phyloP scores from a whole-genome alignment of 2,113 vertebrate species.

The Gopherus evgoodei region DNA sequence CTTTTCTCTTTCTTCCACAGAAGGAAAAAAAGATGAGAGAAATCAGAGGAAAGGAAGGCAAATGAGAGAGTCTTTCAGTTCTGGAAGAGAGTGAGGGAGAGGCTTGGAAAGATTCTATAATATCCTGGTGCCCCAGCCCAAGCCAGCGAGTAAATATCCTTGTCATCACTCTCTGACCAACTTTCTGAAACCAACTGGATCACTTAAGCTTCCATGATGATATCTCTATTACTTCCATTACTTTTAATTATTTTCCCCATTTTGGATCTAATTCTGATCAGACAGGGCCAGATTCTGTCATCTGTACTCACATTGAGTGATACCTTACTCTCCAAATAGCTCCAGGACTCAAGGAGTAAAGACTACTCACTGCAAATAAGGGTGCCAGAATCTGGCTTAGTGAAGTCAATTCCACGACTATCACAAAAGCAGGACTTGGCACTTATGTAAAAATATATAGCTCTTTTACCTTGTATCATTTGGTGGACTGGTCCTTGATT shows the following conservation, averaged over 20 bases:
- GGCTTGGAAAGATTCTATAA: not conserved
- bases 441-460: not conserved
- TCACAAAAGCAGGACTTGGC: not conserved
- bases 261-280: not conserved
- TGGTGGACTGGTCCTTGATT: not conserved
- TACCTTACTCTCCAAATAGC: not conserved
- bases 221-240: not conserved
- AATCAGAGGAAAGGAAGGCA: not conserved
- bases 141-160: not conserved
- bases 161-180: fast-evolving
- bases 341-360: not conserved
- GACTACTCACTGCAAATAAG: fast-evolving
- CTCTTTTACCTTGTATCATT: not conserved
- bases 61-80: not conserved
- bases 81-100: not conserved
- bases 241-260: not conserved
- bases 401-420: not conserved
- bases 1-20: not conserved
- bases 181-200: not conserved
- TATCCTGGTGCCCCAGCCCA: fast-evolving
- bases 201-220: not conserved
- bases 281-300: not conserved
- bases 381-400: not conserved
- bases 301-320: fast-evolving
- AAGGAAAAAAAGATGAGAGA: not conserved